Evolutionary conservation across 1,140 invertebrate species (phyloP).

Genomic region (Ladona fulva): DNA sequence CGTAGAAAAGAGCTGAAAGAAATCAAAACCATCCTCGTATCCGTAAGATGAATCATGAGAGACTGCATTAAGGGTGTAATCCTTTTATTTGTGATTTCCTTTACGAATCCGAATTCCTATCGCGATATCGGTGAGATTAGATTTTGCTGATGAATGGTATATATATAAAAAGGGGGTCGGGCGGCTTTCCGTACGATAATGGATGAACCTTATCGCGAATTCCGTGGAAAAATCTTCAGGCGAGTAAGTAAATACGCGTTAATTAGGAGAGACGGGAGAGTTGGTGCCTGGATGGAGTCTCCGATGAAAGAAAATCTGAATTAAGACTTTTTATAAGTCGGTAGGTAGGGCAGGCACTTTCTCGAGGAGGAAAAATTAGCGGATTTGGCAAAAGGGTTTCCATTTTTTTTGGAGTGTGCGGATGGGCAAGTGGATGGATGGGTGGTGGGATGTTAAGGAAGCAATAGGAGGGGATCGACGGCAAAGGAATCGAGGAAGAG

Average conservation of each 20-base stretch:
- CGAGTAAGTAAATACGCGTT: neutral
- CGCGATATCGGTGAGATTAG: no score
- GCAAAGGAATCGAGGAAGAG: neutral
- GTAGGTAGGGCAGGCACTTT: neutral
- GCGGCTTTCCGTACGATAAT: no score
- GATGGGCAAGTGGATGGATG: neutral
- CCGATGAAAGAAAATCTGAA: neutral
- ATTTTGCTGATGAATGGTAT: no score
- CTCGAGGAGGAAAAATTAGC: neutral
- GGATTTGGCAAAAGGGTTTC: neutral
- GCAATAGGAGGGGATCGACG: neutral
- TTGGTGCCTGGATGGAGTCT: neutral
- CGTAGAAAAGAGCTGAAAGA: no score
- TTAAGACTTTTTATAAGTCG: neutral
- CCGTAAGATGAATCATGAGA: no score
- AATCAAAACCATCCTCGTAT: no score
- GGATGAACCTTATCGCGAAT: neutral
- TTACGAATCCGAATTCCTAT: no score
- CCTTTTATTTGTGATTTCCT: no score
- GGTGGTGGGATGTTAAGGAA: neutral
- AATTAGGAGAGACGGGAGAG: neutral
- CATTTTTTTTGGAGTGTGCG: neutral
- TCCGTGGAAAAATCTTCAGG: neutral
- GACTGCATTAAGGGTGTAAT: no score
- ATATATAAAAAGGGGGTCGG: no score